Conservation (phyloP, 2,113 vertebrate species). For the Percina caprodes region DNA sequence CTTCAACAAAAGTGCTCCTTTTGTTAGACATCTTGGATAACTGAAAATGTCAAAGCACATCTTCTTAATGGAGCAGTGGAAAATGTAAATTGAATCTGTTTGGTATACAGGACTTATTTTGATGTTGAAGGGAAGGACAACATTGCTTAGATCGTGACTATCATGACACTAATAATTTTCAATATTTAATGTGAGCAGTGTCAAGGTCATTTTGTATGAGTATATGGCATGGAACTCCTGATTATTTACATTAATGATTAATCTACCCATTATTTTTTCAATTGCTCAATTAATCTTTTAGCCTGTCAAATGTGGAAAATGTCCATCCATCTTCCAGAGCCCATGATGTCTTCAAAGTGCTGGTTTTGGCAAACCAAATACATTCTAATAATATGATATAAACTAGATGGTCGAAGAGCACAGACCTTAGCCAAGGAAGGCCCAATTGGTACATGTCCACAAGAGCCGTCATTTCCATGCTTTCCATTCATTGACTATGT, state of each 20-base stretch:
- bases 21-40: conserved; percentile 61
- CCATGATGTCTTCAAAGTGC: neutral
- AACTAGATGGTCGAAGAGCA: too few relatives aligned
- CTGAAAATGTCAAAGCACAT: conserved; percentile 54
- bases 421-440: too few relatives aligned
- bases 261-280: conserved; percentile 23
- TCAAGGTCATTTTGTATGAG: conserved; percentile 19
- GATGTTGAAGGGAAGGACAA: neutral
- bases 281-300: conserved; percentile 20
- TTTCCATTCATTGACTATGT: too few relatives aligned
- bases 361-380: neutral
- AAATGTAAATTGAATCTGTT: neutral
- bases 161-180: neutral
- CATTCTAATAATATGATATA: neutral
- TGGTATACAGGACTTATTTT: neutral
- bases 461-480: too few relatives aligned
- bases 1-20: conserved; percentile 43
- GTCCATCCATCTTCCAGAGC: neutral
- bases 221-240: neutral
- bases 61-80: conserved; percentile 41
- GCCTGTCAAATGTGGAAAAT: conserved; percentile 5
- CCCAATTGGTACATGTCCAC: too few relatives aligned
- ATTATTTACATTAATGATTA: conserved; percentile 22
- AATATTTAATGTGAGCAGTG: conserved; percentile 8
- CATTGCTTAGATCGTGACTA: neutral